Conservation (phyloP, 2,113 vertebrate species). For the Bufo gargarizans region DNA sequence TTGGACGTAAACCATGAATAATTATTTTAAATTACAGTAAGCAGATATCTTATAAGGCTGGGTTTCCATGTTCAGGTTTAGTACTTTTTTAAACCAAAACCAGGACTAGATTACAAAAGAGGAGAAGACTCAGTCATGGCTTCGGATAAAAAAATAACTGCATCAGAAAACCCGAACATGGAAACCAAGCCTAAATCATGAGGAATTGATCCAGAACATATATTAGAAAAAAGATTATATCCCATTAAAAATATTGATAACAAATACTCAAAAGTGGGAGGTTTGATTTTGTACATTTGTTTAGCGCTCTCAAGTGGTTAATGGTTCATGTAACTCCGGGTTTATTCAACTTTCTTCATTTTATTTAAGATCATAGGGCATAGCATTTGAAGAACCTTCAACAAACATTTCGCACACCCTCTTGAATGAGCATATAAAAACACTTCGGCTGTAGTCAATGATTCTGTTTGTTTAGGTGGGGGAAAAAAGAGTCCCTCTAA, state of each 20-base stretch:
- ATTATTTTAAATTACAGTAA: too few species aligned
- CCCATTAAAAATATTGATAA: not conserved
- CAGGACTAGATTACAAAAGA: too few species aligned
- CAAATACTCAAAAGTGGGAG: not conserved
- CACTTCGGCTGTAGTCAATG: conserved; percentile 14
- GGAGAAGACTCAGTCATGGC: too few species aligned
- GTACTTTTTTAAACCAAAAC: too few species aligned
- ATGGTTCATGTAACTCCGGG: not conserved
- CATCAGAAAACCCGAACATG: too few species aligned
- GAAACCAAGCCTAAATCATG: too few species aligned
- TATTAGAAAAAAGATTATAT: too few species aligned
- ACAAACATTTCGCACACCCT: not conserved
- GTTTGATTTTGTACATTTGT: not conserved
- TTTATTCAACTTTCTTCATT: conserved; percentile 5
- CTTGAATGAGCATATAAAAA: conserved; percentile 42
- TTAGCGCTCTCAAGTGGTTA: not conserved
- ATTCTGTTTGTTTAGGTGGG: not conserved
- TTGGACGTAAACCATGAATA: too few species aligned
- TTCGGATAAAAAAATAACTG: too few species aligned
- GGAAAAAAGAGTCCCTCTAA: not conserved
- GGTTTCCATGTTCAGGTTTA: too few species aligned
- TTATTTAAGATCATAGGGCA: conserved; percentile 30
- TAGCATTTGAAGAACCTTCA: conserved; percentile 19
- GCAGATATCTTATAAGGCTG: too few species aligned
- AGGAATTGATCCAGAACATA: too few species aligned